Evolutionary conservation across 2,113 vertebrate genomes (phyloP), one percentile per base, ranked within the genome.

Genomic region (Bufo gargarizans): DNA sequence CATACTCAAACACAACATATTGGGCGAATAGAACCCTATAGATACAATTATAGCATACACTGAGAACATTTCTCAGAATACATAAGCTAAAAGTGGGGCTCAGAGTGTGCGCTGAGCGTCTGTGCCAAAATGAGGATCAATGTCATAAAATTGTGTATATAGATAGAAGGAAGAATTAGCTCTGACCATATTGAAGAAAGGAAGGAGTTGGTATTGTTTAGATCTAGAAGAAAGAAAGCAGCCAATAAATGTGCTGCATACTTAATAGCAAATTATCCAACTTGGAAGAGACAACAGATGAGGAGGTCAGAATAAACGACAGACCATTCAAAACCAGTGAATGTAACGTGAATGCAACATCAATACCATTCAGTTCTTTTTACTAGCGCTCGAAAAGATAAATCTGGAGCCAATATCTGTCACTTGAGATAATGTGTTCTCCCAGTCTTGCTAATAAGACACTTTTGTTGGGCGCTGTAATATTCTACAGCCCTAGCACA

Each of bases 341-440:
- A 76, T 76, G 72, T 76, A 76, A 76, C 72, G 47, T 20, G 72
- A 76, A 49, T 17, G 45, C 72, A 76, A 76, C 72, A 76, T 76
- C 72, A 76, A 76, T 76, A 76, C 1, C 47, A 76, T 76, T 76
- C 72, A 76, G 45, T 20, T 76, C 72, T 76, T 76, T 76, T 76
- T 76, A 76, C 72, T 50, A 50, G 72, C 43, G 17, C 72, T 76
- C 9, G 47, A 76, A 50, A 50, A 76, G 72, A 50, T 76, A 76
- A 76, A 76, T 76, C 72, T 76, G 72, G 72, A 76, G 72, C 72
- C 72, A 50, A 76, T 50, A 76, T 76, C 72, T 76, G 72, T 76
- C 72, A 76, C 72, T 76, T 50, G 71, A 76, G 72, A 76, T 76
- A 76, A 76, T 76, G 72, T 10, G 72, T 50, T 76, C 72, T 76